A percentile compares a stretch with the other conserved stretches of the same genome.
phyloP scores from a whole-genome alignment of 2,113 vertebrate genomes.

The Phrynocephalus versicolor region DNA sequence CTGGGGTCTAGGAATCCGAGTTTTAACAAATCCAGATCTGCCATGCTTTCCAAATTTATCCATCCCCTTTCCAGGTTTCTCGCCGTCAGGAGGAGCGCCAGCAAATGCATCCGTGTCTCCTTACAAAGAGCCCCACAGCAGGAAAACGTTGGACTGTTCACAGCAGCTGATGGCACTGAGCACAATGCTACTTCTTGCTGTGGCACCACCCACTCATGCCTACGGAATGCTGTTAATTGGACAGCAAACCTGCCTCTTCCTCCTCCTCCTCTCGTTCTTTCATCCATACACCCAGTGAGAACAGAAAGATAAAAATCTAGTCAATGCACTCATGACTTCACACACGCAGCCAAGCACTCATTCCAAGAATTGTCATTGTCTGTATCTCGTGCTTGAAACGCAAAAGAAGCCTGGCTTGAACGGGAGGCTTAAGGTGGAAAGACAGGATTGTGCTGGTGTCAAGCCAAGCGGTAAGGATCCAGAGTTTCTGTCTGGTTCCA shows the following conservation, averaged over 20 bases:
- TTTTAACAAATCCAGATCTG: slow-evolving; percentile 12
- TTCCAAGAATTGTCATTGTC: not conserved
- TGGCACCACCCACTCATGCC: not conserved
- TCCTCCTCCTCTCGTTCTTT: not conserved
- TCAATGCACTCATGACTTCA: not conserved
- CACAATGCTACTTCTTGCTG: not conserved
- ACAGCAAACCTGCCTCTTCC: not conserved
- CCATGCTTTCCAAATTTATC: not conserved
- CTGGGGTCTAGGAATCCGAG: slow-evolving; percentile 31
- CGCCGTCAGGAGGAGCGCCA: accelerated
- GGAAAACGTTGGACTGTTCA: slow-evolving; percentile 7
- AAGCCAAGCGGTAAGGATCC: not conserved
- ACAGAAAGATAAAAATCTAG: not conserved
- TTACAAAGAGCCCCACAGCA: not conserved
- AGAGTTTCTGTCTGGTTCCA: not conserved
- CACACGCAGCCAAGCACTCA: not conserved
- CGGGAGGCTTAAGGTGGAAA: not conserved
- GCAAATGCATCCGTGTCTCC: not conserved
- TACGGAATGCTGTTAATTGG: not conserved
- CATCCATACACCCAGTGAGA: not conserved
- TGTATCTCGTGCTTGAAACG: not conserved
- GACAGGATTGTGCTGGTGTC: accelerated
- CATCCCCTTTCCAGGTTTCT: slow-evolving; percentile 12
- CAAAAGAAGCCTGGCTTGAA: not conserved
- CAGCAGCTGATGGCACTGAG: not conserved